Evolutionary conservation across 2,888 invertebrate genomes (phyloP).

Genomic region (Papilio demoleus): DNA sequence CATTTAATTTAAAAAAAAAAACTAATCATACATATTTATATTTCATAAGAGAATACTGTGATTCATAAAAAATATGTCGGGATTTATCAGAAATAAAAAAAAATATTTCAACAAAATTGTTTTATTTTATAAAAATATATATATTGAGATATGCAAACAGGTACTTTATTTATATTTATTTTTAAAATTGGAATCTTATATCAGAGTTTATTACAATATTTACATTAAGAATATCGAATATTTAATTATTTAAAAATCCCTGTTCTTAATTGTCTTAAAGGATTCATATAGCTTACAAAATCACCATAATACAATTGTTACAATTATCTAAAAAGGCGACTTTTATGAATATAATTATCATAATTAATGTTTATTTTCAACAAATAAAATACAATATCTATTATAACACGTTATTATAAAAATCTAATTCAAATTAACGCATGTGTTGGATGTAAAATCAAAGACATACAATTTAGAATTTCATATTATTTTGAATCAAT

Average conservation of each 20-base stretch:
- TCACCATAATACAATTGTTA: not conserved
- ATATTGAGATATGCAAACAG: not conserved
- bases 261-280: conserved; percentile 1
- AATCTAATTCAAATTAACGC: too few species aligned
- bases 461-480: too few species aligned
- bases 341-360: not conserved
- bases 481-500: too few species aligned
- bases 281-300: not conserved
- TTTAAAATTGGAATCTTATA: conserved; percentile 2
- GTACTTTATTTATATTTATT: not conserved
- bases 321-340: not conserved
- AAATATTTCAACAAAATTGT: not conserved
- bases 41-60: not conserved
- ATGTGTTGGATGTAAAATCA: too few species aligned
- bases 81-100: conserved; percentile 1
- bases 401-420: not conserved
- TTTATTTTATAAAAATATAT: conserved; percentile 21
- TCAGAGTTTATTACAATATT: not conserved
- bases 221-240: not conserved
- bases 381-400: not conserved
- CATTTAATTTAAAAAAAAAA: too few species aligned
- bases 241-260: conserved; percentile 5
- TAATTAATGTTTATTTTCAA: not conserved
- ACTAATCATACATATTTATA: too few species aligned
- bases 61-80: not conserved